A percentile compares a stretch with the other conserved stretches of the same genome.
phyloP scores from a whole-genome alignment of 2,888 invertebrate species.

The Caradrina clavipalpis region DNA sequence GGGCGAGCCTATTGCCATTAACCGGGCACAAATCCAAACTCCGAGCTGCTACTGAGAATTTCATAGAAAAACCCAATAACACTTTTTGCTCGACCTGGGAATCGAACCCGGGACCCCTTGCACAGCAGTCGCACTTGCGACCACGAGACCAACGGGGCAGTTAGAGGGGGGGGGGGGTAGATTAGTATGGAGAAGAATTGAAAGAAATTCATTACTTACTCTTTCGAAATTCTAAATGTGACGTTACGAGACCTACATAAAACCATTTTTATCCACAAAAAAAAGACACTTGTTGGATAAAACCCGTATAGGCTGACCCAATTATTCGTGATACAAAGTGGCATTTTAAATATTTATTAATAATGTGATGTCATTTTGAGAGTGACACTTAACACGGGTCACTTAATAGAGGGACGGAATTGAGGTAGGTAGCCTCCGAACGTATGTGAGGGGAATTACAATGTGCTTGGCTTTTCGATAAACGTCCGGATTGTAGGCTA shows the following conservation, averaged over 20 bases:
- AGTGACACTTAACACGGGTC: constrained; percentile 62
- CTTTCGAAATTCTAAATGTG: too few relatives aligned
- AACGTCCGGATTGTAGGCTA: constrained; percentile 14
- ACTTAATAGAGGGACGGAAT: constrained; percentile 57
- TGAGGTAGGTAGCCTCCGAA: constrained; percentile 35
- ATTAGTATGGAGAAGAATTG: too few relatives aligned
- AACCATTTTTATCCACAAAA: neutral
- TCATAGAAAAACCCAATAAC: too few relatives aligned
- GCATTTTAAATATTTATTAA: constrained; percentile 62
- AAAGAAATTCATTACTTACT: too few relatives aligned
- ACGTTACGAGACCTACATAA: neutral
- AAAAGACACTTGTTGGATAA: constrained; percentile 8
- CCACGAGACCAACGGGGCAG: too few relatives aligned
- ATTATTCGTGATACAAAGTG: constrained; percentile 49
- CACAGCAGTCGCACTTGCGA: too few relatives aligned
- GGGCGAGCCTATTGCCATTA: too few relatives aligned
- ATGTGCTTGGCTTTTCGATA: constrained; percentile 47
- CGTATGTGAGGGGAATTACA: constrained; percentile 54
- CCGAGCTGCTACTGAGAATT: too few relatives aligned
- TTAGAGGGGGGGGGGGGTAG: too few relatives aligned
- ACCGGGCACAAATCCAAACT: too few relatives aligned
- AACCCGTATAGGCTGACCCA: constrained; percentile 40
- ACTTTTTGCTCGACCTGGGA: too few relatives aligned
- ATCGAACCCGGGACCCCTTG: too few relatives aligned
- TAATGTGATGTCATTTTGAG: constrained; percentile 53